phyloP scores from a whole-genome alignment of 2,113 vertebrate species.

The Cheirogaleus medius region DNA sequence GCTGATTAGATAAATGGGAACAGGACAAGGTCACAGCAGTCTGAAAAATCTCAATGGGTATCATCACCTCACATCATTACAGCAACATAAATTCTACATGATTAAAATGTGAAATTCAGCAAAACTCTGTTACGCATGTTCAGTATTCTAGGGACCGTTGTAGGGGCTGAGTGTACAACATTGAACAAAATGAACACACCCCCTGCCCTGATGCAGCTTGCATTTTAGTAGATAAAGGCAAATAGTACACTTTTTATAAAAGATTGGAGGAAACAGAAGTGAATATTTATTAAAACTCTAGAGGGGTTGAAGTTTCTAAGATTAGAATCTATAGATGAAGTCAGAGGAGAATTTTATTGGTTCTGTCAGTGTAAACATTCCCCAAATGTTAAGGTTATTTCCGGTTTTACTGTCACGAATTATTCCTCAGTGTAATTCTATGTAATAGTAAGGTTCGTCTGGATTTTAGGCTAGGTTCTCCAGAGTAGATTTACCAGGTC shows the following conservation, averaged over 20 bases:
- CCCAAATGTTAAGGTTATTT: constrained; percentile 34
- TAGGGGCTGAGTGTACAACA: not conserved
- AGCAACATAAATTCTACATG: not conserved
- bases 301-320: constrained; percentile 50
- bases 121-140: not conserved
- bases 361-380: constrained; percentile 31
- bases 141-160: not conserved
- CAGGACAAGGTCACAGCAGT: not conserved
- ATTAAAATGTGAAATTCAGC: not conserved
- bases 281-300: constrained; percentile 35
- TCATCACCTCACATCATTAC: not conserved
- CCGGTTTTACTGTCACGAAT: not conserved
- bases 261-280: constrained; percentile 37
- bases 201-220: not conserved
- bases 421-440: not conserved
- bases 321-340: constrained; percentile 25
- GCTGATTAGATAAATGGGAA: not conserved
- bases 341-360: constrained; percentile 21
- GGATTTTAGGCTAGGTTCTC: constrained; percentile 10
- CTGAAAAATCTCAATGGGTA: not conserved
- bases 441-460: not conserved
- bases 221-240: not conserved
- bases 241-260: not conserved
- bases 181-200: not conserved
- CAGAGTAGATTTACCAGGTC: not conserved